Conservation (phyloP, 1,140 invertebrate species). For the Listronotus oregonensis region DNA sequence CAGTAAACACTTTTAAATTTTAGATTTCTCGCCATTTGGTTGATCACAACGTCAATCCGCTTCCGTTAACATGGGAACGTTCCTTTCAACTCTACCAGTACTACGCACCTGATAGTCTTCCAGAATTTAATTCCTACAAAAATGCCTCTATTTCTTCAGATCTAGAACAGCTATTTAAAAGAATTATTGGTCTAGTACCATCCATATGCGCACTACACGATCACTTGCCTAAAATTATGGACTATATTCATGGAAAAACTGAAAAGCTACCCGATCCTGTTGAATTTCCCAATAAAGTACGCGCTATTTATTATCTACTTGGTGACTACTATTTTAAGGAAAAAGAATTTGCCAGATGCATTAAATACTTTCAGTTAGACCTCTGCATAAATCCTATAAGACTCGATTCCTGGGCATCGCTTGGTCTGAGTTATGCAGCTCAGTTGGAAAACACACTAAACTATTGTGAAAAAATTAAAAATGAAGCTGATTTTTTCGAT, state of each 20-base stretch:
- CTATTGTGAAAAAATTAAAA: slow-evolving; percentile 68
- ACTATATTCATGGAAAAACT: slow-evolving; percentile 68
- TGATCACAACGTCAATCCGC: slow-evolving; percentile 76
- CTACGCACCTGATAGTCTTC: slow-evolving; percentile 78
- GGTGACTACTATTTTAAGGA: slow-evolving; percentile 90
- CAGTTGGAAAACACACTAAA: slow-evolving; percentile 83
- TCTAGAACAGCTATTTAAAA: slow-evolving; percentile 76
- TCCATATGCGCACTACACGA: slow-evolving; percentile 66
- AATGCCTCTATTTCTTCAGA: slow-evolving; percentile 75
- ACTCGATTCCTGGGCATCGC: slow-evolving; percentile 90
- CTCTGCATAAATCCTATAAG: slow-evolving; percentile 77
- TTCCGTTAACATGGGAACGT: slow-evolving; percentile 78
- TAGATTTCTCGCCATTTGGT: slow-evolving; percentile 67
- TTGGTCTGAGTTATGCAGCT: slow-evolving; percentile 81
- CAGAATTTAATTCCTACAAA: slow-evolving; percentile 81
- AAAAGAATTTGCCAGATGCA: slow-evolving; percentile 70
- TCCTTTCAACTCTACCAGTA: slow-evolving; percentile 82
- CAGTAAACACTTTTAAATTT: slow-evolving; percentile 28
- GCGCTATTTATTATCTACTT: slow-evolving; percentile 83
- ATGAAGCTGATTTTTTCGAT: slow-evolving; percentile 72
- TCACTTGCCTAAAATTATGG: slow-evolving; percentile 64
- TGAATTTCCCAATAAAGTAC: slow-evolving; percentile 50
- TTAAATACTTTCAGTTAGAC: slow-evolving; percentile 84
- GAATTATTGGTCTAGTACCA: slow-evolving; percentile 76
- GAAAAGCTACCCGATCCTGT: slow-evolving; percentile 59